These are phyloP conservation scores for Lepeophtheirus salmonis DNA, from an alignment of 1,140 invertebrate genomes.

Conservation along the genomic window DNA sequence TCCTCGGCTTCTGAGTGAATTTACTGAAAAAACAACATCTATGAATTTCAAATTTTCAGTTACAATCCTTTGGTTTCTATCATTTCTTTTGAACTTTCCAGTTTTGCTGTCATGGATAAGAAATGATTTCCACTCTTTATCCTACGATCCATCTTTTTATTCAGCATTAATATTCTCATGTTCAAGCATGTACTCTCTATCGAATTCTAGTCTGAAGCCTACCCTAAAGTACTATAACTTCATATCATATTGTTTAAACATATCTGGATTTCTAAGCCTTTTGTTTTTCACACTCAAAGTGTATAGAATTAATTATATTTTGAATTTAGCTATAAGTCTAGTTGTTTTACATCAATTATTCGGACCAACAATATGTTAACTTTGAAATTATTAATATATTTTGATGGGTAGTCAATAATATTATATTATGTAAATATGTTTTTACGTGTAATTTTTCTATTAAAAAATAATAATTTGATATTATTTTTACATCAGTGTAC, in stretches of 20 bases:
- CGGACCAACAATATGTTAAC: too few species aligned
- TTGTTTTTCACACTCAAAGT: background rate
- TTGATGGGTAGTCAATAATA: too few species aligned
- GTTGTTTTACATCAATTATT: slow-evolving; percentile 2
- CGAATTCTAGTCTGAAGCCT: background rate
- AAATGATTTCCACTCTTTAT: background rate
- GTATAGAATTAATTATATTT: slow-evolving; percentile 9
- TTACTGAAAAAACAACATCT: background rate
- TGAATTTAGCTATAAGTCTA: background rate
- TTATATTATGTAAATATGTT: too few species aligned
- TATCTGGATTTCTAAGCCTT: background rate
- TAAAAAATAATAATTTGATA: too few species aligned
- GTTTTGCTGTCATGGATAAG: slow-evolving; percentile 3
- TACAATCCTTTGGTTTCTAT: background rate
- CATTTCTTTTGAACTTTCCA: background rate
- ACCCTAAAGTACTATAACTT: background rate
- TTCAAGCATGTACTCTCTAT: background rate
- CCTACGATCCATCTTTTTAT: background rate
- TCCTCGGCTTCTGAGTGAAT: background rate
- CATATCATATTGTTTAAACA: background rate
- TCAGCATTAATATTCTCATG: background rate
- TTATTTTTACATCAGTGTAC: too few species aligned
- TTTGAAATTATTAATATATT: too few species aligned
- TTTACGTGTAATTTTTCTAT: too few species aligned
- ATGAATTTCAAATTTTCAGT: slow-evolving; percentile 4